Evolutionary conservation across 2,113 vertebrate genomes (phyloP), one percentile per base, ranked within the genome.

Genomic region (Syngnathus typhle): DNA sequence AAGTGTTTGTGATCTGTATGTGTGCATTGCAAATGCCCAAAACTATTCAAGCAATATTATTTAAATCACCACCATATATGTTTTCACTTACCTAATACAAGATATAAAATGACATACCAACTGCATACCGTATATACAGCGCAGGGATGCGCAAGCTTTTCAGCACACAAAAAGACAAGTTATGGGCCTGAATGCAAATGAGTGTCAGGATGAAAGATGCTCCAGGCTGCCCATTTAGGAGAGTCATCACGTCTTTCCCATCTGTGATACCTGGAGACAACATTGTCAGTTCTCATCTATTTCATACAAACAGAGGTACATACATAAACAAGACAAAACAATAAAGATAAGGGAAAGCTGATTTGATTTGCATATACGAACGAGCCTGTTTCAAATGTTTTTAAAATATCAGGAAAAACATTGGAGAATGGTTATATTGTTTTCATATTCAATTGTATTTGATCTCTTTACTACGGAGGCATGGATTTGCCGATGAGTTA

Each of bases 141-240:
- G 13, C 27, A 36, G 16, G 13, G 55, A 16, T 2, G 19, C 37
- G 69, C 72, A 73, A 66, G 65, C 39, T 56, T 75, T 64, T 70
- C 66, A 64, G 12, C 65, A 60, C 18, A 44, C 27, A 65, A 59
- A 61, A 54, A 43, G 60, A 76, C 68, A 81, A 78, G 79, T 77
- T 68, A 69, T 78, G 76, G 75, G 83, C 82, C 75, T 81, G 68
- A 86, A 88, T 88, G 68, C 79, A 86, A 77, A 86, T 85, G 75
- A 83, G 79, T 0, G 37, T 82, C 71, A 82, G 63, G 71, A 69
- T 76, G 74, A 76, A 70, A 63, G 61, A 76, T 83, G 74, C 84
- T 78, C 68, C 79, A 80, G 78, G 85, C 78, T 81, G 79, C 74
- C 84, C 81, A 84, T 84, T 87, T 81, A 74, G 79, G 41, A 76